Base-by-base conservation (phyloP, 2,113 vertebrate genomes). In the Silurus meridionalis region DNA sequence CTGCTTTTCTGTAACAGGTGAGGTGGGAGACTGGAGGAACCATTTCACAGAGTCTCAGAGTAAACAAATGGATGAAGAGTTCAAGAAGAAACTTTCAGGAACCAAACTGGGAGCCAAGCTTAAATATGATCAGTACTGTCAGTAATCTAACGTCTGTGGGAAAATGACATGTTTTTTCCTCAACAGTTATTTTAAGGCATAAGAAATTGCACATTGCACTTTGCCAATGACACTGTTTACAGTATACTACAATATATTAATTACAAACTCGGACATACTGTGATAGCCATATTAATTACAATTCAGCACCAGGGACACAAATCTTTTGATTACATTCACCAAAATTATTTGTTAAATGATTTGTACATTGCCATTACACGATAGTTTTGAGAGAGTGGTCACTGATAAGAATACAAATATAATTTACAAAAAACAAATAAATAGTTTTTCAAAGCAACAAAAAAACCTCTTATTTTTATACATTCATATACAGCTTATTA, bases 41-140 rank as follows among this genome's bases (percentile, higher is more conserved):
- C 4, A 93, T 83, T 94, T 95, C 11, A 84, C 28, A 57, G 93
- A 93, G 89, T 86, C 86, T 85, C 94, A 94, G 89, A 95, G 89
- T 60, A 87, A 93, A 71, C 91, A 94, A 92, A 95, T 96, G 94
- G 92, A 95, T 83, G 83, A 0, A 89, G 94, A 94, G 89, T 96
- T 95, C 91, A 86, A 91, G 86, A 81, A 89, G 15, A 52, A 50
- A 80, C 92, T 93, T 66, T 86, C 88, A 69, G 93, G 91, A 86
- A 95, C 89, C 8, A 86, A 89, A 85, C 25, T 93, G 2, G 93
- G 91, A 64, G 77, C 71, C 46, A 89, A 87, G 66, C 1, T 96
- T 80, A 94, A 95, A 85, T 90, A 93, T 83, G 75, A 94, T 1
- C 69, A 86, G 1, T 85, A 92, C 63, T 94, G 93, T 85, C 87